Evolutionary conservation across 2,888 invertebrate species (phyloP).

Genomic region (Erebia ligea): DNA sequence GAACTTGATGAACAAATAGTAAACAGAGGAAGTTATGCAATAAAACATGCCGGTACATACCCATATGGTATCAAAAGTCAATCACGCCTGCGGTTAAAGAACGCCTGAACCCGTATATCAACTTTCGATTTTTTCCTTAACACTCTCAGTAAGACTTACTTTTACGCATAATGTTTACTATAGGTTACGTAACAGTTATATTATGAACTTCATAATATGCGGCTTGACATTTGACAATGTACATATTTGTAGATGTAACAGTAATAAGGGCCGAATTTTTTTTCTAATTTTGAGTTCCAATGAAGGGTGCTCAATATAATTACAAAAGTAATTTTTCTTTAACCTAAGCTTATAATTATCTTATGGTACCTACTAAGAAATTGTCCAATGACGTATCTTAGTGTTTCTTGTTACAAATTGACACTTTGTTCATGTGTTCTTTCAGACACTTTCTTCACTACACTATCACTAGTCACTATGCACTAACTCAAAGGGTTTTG

Average conservation of each 20-base stretch:
- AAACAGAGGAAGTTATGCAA: background rate
- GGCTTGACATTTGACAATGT: background rate
- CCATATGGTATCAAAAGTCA: conserved; percentile 7
- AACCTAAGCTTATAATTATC: too few relatives aligned
- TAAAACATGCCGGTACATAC: background rate
- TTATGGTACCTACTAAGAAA: too few relatives aligned
- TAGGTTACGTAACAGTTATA: conserved; percentile 29
- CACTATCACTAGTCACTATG: too few relatives aligned
- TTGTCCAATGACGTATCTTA: too few relatives aligned
- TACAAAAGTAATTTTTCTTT: too few relatives aligned
- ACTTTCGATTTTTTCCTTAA: conserved; percentile 37
- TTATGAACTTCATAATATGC: conserved; percentile 3
- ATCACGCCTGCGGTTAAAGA: conserved; percentile 7
- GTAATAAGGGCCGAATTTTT: too few relatives aligned
- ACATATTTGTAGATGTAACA: background rate
- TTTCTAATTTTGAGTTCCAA: too few relatives aligned
- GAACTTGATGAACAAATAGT: background rate
- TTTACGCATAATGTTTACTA: conserved; percentile 27
- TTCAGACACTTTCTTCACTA: too few relatives aligned
- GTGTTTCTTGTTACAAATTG: too few relatives aligned
- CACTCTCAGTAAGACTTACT: conserved; percentile 26
- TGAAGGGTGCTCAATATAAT: too few relatives aligned
- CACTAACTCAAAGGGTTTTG: too few relatives aligned
- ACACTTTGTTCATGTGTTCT: too few relatives aligned
- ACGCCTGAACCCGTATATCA: conserved; percentile 19